Evolutionary conservation across 2,888 invertebrate genomes (phyloP).

Genomic region (Linyphia triangularis): DNA sequence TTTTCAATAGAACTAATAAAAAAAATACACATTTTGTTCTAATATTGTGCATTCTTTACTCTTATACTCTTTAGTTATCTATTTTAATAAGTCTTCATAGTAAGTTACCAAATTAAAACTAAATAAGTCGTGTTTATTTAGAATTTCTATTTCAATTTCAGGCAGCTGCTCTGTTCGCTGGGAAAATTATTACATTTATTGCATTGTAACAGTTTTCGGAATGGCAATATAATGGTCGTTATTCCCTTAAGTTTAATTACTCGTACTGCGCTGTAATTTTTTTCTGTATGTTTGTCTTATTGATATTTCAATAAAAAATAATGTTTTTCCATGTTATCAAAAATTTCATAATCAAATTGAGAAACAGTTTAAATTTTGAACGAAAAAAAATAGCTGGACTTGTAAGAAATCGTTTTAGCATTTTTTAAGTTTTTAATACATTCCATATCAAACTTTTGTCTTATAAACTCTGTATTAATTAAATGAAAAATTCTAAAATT

Average conservation of each 20-base stretch:
- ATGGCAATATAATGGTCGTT: constrained; percentile 83
- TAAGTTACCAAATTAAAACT: too few species aligned
- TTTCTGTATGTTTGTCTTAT: background rate
- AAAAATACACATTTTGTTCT: background rate
- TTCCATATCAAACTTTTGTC: too few species aligned
- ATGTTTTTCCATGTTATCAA: background rate
- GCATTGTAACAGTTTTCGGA: constrained; percentile 97
- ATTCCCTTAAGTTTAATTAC: background rate
- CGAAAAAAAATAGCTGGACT: background rate
- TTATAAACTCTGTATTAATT: too few species aligned
- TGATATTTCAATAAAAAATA: background rate
- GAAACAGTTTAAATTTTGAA: too few species aligned
- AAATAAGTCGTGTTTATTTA: background rate
- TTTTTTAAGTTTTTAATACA: too few species aligned
- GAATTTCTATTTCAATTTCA: constrained; percentile 77
- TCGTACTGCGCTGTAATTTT: background rate
- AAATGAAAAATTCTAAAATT: too few species aligned
- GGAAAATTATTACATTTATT: constrained; percentile 99
- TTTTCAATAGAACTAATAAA: background rate
- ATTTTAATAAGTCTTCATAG: too few species aligned
- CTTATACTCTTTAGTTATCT: background rate
- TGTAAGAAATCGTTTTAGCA: background rate
- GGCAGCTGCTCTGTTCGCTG: constrained; percentile 98
- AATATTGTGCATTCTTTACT: background rate
- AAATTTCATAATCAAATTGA: too few species aligned